Conservation (phyloP, 2,113 vertebrate genomes). For the Limnothrissa miodon region DNA sequence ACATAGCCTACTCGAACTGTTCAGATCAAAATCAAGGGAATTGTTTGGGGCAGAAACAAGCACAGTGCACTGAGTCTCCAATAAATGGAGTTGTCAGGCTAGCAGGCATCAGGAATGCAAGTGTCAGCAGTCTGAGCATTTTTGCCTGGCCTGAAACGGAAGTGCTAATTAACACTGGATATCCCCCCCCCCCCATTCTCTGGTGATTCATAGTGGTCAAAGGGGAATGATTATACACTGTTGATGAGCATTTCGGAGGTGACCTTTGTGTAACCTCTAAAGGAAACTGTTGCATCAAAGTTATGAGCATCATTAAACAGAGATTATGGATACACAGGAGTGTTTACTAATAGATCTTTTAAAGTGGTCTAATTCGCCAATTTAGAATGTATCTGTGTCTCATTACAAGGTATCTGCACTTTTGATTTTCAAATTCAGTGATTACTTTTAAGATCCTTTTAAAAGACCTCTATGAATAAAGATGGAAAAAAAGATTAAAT, state of each 20-base stretch:
- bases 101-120: slow-evolving; percentile 86
- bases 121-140: slow-evolving; percentile 89
- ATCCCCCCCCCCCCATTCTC: slow-evolving; percentile 86
- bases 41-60: slow-evolving; percentile 32
- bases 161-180: slow-evolving; percentile 71
- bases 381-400: too few relatives aligned
- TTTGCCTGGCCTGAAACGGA: slow-evolving; percentile 64
- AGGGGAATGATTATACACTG: background rate
- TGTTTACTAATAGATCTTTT: too few relatives aligned
- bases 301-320: slow-evolving; percentile 58
- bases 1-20: background rate
- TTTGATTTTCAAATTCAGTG: too few relatives aligned
- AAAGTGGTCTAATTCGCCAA: too few relatives aligned
- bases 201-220: slow-evolving; percentile 21
- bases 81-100: slow-evolving; percentile 75
- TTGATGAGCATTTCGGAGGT: slow-evolving; percentile 63
- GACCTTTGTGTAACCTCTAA: slow-evolving; percentile 64
- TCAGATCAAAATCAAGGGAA: background rate
- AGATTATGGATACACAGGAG: too few relatives aligned
- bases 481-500: too few relatives aligned
- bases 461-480: too few relatives aligned
- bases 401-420: too few relatives aligned
- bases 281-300: too few relatives aligned
- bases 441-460: too few relatives aligned
- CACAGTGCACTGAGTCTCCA: slow-evolving; percentile 63